Evolutionary conservation across 2,888 invertebrate genomes (phyloP).

Genomic region (Liposcelis brunnea): DNA sequence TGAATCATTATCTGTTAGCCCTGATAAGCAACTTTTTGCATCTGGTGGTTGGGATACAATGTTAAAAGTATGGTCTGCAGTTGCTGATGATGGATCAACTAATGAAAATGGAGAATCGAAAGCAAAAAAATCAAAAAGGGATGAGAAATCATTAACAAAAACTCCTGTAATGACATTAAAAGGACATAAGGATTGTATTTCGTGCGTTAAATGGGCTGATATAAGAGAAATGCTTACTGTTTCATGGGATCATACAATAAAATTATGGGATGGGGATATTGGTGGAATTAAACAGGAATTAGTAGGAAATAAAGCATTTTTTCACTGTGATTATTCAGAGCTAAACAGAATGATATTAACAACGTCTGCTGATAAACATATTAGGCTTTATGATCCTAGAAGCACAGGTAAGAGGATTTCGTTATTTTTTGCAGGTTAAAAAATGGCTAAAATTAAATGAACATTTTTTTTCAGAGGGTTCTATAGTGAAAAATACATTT

Average conservation of each 20-base stretch:
- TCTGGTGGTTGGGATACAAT: constrained; percentile 89
- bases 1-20: constrained; percentile 67
- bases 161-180: constrained; percentile 71
- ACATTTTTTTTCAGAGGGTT: constrained; percentile 49
- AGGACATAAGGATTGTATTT: constrained; percentile 85
- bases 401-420: constrained; percentile 46
- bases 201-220: constrained; percentile 64
- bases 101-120: constrained; percentile 38
- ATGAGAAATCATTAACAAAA: constrained; percentile 25
- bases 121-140: constrained; percentile 41
- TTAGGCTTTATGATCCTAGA: constrained; percentile 83
- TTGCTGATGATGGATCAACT: constrained; percentile 23
- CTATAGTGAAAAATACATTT: constrained; percentile 72
- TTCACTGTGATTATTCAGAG: constrained; percentile 69
- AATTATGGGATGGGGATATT: constrained; percentile 82
- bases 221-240: constrained; percentile 60
- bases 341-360: constrained; percentile 57
- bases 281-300: constrained; percentile 70
- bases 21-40: constrained; percentile 45
- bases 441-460: background rate
- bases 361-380: constrained; percentile 78
- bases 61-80: constrained; percentile 79
- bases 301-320: constrained; percentile 75
- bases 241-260: constrained; percentile 92
- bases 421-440: background rate